A percentile compares a stretch with the other conserved stretches of the same genome.
Conservation (phyloP, 2,797 vertebrate genomes). For the Eulemur albifrons region DNA sequence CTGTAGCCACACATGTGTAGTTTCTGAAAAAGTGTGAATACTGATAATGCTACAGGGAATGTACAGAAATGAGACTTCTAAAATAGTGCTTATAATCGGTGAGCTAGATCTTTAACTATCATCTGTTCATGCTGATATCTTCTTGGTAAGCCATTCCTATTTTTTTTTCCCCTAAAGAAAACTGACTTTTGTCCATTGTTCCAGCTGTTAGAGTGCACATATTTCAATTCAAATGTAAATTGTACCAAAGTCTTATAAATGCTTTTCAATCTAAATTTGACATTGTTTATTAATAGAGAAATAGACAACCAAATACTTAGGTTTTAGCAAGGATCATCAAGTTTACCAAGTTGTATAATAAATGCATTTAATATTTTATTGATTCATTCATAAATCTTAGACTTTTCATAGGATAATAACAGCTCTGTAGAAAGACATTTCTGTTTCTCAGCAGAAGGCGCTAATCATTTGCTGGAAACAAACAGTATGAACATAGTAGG, state of each 20-base stretch:
- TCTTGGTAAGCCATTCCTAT: constrained; percentile 16
- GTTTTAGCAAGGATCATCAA: constrained; percentile 15
- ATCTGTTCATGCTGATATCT: background rate
- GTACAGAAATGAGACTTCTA: constrained; percentile 20
- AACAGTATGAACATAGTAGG: background rate
- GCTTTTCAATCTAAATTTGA: constrained; percentile 16
- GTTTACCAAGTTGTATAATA: background rate
- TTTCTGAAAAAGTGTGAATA: constrained; percentile 35
- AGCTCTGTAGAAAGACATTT: background rate
- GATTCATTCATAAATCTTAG: background rate
- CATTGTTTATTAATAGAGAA: constrained; percentile 19
- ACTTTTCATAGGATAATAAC: background rate
- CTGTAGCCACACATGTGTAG: background rate
- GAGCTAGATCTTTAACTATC: constrained; percentile 37
- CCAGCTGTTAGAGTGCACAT: background rate
- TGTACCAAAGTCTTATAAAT: background rate
- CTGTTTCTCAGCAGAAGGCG: background rate
- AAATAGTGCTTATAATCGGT: constrained; percentile 2
- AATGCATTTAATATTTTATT: constrained; percentile 17
- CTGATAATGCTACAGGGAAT: background rate
- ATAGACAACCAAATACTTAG: background rate
- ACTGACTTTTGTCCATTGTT: constrained; percentile 5
- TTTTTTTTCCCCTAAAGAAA: background rate
- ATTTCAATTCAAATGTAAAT: constrained; percentile 47
- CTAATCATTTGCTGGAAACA: constrained; percentile 4